These are phyloP conservation scores for Melopsittacus undulatus DNA, from an alignment of 2,797 vertebrate species.

Conservation along the genomic window DNA sequence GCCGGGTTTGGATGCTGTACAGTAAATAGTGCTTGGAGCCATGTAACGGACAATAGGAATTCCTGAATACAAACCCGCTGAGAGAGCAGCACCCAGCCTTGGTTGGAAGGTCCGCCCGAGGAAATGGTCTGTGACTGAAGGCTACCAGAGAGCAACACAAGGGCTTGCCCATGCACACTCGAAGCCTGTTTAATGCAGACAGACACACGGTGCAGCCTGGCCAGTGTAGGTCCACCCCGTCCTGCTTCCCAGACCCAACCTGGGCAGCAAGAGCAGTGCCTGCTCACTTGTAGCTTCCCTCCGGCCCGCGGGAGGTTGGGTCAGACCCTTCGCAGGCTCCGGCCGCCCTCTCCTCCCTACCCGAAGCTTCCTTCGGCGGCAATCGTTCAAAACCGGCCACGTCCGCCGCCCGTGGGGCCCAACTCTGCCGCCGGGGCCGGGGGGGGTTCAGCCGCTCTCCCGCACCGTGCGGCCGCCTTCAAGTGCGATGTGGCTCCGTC, in stretches of 20 bases:
- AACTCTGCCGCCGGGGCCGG: not conserved
- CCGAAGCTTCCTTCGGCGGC: not conserved
- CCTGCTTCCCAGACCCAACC: not conserved
- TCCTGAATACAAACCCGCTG: not conserved
- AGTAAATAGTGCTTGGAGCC: slow-evolving; percentile 5
- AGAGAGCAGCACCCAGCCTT: not conserved
- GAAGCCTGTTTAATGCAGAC: not conserved
- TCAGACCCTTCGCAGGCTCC: fast-evolving
- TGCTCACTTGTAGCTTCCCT: not conserved
- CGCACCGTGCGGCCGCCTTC: not conserved
- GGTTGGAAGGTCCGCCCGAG: not conserved
- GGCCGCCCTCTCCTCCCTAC: not conserved
- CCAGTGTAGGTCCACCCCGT: not conserved
- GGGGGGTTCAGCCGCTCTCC: not conserved
- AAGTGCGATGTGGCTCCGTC: not conserved
- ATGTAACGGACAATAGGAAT: not conserved
- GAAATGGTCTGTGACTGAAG: not conserved
- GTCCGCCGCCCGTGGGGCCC: fast-evolving
- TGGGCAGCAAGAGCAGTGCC: not conserved
- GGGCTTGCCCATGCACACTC: not conserved
- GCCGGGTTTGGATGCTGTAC: not conserved
- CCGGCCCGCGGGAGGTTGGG: not conserved
- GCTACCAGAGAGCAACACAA: not conserved
- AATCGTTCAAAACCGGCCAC: not conserved
- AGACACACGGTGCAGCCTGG: fast-evolving